Conservation (phyloP, 2,888 invertebrate species). For the Gnatocerus cornutus region DNA sequence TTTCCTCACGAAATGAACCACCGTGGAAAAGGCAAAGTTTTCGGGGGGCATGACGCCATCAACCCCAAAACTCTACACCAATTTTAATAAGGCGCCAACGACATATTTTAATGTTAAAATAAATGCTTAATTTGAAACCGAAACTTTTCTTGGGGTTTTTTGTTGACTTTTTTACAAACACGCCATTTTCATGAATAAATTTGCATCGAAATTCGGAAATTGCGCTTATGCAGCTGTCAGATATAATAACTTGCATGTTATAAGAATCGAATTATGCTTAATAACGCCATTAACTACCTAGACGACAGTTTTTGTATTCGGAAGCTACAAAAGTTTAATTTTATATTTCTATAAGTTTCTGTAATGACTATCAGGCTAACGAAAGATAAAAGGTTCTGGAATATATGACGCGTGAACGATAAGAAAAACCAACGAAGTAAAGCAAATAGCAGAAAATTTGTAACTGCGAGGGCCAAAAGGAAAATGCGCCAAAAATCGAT, state of each 20-base stretch:
- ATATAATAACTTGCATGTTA: too few species aligned
- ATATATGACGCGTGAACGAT: neutral
- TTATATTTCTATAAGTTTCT: neutral
- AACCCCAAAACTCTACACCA: neutral
- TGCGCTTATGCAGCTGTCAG: too few species aligned
- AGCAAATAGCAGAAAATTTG: neutral
- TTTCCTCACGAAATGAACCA: constrained; percentile 5
- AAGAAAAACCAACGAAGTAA: neutral
- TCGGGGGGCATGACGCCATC: constrained; percentile 1
- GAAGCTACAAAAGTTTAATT: neutral
- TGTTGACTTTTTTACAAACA: too few species aligned
- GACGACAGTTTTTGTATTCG: too few species aligned
- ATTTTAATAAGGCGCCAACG: constrained; percentile 8
- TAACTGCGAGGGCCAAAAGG: neutral
- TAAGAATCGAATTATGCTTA: too few species aligned
- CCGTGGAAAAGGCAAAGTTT: constrained; percentile 7
- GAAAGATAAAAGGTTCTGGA: neutral
- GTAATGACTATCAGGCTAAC: neutral
- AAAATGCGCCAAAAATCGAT: too few species aligned
- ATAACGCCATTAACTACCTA: too few species aligned
- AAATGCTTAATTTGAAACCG: too few species aligned
- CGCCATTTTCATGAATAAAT: too few species aligned
- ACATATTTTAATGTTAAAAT: too few species aligned
- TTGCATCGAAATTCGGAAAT: too few species aligned
- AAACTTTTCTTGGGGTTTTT: too few species aligned